A percentile compares a stretch with the other conserved stretches of the same genome.
Evolutionary conservation across 2,113 vertebrate genomes (phyloP).

Genomic region (Periophthalmodon schlosseri): DNA sequence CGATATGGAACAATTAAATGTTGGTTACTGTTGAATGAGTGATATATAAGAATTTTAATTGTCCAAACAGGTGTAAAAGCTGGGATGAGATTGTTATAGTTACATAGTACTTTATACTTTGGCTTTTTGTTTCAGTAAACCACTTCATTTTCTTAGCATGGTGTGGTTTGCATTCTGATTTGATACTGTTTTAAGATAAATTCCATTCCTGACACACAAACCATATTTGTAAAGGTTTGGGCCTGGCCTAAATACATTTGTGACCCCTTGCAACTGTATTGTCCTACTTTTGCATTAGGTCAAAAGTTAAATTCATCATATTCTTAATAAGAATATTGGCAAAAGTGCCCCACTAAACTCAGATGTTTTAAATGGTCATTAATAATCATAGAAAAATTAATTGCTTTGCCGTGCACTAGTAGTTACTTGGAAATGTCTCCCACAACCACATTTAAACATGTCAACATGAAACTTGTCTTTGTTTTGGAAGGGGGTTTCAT

Average conservation of each 20-base stretch:
- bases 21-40: conserved; percentile 1
- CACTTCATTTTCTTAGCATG: not conserved
- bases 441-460: not conserved
- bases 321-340: not conserved
- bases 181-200: not conserved
- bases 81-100: not conserved
- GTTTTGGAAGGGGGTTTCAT: not conserved
- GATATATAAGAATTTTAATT: not conserved
- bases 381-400: conserved; percentile 2
- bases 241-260: not conserved
- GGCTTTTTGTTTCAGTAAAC: not conserved
- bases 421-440: not conserved
- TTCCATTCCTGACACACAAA: not conserved
- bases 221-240: not conserved
- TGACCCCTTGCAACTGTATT: not conserved
- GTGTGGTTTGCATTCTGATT: not conserved
- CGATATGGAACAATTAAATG: conserved; percentile 1
- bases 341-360: not conserved
- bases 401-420: not conserved
- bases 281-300: not conserved
- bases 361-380: not conserved
- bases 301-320: not conserved
- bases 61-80: not conserved
- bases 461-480: not conserved
- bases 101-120: not conserved